Evolutionary conservation across 1,140 invertebrate species (phyloP).

Genomic region (Globodera ellingtonae): DNA sequence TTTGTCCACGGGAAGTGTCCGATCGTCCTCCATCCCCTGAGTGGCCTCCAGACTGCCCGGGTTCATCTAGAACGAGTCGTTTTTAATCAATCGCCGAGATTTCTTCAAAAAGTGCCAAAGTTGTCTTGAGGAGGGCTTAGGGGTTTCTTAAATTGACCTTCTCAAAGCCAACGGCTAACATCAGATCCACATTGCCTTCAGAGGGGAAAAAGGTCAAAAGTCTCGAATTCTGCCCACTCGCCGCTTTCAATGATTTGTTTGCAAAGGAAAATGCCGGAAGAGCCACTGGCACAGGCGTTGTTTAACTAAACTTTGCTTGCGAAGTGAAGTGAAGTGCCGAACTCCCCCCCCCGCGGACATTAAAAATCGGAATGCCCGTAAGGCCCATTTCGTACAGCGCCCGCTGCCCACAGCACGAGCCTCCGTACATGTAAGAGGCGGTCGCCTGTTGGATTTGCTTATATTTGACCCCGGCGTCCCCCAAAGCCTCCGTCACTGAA

Average conservation of each 20-base stretch:
- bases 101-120: background rate
- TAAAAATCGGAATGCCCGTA: slow-evolving; percentile 94
- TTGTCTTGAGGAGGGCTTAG: background rate
- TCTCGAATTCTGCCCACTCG: slow-evolving; percentile 18
- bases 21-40: slow-evolving; percentile 72
- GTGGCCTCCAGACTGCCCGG: slow-evolving; percentile 80
- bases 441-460: slow-evolving; percentile 81
- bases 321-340: slow-evolving; percentile 4
- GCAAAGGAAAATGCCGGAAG: slow-evolving; percentile 83
- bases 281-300: slow-evolving; percentile 96
- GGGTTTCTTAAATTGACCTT: slow-evolving; percentile 68
- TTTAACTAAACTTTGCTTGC: slow-evolving; percentile 69
- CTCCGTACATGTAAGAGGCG: slow-evolving; percentile 93
- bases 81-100: background rate
- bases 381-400: slow-evolving; percentile 91
- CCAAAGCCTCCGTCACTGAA: slow-evolving; percentile 78
- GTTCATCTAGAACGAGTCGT: slow-evolving; percentile 74
- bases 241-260: slow-evolving; percentile 81
- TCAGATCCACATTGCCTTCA: slow-evolving; percentile 77
- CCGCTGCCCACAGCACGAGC: slow-evolving; percentile 92
- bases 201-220: slow-evolving; percentile 5
- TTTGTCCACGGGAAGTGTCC: slow-evolving; percentile 89
- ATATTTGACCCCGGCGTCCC: slow-evolving; percentile 83
- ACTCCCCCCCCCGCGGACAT: slow-evolving; percentile 69
- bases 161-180: slow-evolving; percentile 91